Evolutionary conservation across 1,140 invertebrate genomes (phyloP).

Genomic region (Trichoplusia ni): DNA sequence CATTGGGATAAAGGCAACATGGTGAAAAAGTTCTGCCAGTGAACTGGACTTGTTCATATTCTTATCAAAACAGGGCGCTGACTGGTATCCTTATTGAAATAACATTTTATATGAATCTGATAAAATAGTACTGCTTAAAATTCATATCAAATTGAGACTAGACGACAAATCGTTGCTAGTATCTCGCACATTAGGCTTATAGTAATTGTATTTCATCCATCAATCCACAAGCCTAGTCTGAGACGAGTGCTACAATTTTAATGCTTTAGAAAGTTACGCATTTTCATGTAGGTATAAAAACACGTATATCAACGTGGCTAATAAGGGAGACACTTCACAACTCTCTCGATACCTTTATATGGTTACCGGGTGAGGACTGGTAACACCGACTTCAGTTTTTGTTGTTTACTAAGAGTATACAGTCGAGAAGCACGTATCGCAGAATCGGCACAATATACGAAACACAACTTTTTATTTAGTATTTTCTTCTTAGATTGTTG

Average conservation of each 20-base stretch:
- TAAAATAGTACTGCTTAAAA: slow-evolving; percentile 1
- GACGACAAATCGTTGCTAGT: not conserved
- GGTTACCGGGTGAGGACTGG: slow-evolving; percentile 1
- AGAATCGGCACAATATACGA: not conserved
- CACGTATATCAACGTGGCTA: slow-evolving; percentile 12
- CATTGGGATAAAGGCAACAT: not conserved
- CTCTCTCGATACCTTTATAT: slow-evolving; percentile 23
- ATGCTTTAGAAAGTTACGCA: slow-evolving; percentile 11
- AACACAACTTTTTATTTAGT: slow-evolving; percentile 1
- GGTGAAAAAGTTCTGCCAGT: not conserved
- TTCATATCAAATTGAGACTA: slow-evolving; percentile 1
- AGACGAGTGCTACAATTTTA: slow-evolving; percentile 17
- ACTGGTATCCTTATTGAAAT: too few species aligned
- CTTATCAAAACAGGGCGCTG: too few species aligned
- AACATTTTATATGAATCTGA: too few species aligned
- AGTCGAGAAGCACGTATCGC: slow-evolving; percentile 4
- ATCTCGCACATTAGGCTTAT: too few species aligned
- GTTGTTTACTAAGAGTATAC: not conserved
- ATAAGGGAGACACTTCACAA: slow-evolving; percentile 16
- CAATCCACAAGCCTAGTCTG: too few species aligned
- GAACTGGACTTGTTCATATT: too few species aligned
- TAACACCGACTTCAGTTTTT: slow-evolving; percentile 6
- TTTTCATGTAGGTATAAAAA: slow-evolving; percentile 13
- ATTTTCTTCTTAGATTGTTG: too few species aligned
- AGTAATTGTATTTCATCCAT: too few species aligned